Conservation (phyloP, 1,140 invertebrate species). For the Venustaconcha ellipsiformis region DNA sequence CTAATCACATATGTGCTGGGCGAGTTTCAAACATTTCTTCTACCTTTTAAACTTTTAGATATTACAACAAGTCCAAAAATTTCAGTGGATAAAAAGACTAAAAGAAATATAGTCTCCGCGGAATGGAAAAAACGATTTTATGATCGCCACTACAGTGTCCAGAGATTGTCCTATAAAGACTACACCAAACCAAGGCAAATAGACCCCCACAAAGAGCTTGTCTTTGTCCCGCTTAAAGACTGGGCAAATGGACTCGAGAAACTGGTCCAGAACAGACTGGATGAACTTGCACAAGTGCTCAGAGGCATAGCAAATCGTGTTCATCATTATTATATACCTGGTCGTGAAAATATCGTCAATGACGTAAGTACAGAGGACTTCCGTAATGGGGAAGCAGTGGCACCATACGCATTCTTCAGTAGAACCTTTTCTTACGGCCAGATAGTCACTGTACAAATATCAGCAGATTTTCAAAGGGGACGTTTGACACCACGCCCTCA, state of each 20-base stretch:
- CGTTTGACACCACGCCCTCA: slow-evolving; percentile 27
- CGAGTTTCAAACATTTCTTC: slow-evolving; percentile 12
- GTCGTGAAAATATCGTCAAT: slow-evolving; percentile 3
- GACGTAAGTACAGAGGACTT: slow-evolving; percentile 25
- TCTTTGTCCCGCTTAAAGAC: slow-evolving; percentile 10
- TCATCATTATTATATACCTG: slow-evolving; percentile 7
- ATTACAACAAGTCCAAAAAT: slow-evolving; percentile 19
- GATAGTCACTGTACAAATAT: slow-evolving; percentile 33
- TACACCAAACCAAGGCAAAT: slow-evolving; percentile 11
- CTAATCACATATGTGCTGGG: slow-evolving; percentile 15
- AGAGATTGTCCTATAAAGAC: background rate
- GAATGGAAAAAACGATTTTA: slow-evolving; percentile 16
- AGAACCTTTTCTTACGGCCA: slow-evolving; percentile 31
- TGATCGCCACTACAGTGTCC: background rate
- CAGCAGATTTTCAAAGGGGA: slow-evolving; percentile 31
- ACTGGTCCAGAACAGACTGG: background rate
- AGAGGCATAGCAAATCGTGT: background rate
- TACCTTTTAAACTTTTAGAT: slow-evolving; percentile 17
- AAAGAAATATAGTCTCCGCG: background rate
- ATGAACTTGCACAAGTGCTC: slow-evolving; percentile 1
- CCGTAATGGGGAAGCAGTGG: background rate
- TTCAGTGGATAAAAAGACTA: slow-evolving; percentile 1
- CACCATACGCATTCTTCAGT: slow-evolving; percentile 22
- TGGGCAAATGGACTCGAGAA: background rate
- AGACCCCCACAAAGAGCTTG: slow-evolving; percentile 22